Percentiles rank a stretch among this genome's conserved stretches.
phyloP scores from a whole-genome alignment of 2,113 vertebrate species.

The Cyprichromis sp. region DNA sequence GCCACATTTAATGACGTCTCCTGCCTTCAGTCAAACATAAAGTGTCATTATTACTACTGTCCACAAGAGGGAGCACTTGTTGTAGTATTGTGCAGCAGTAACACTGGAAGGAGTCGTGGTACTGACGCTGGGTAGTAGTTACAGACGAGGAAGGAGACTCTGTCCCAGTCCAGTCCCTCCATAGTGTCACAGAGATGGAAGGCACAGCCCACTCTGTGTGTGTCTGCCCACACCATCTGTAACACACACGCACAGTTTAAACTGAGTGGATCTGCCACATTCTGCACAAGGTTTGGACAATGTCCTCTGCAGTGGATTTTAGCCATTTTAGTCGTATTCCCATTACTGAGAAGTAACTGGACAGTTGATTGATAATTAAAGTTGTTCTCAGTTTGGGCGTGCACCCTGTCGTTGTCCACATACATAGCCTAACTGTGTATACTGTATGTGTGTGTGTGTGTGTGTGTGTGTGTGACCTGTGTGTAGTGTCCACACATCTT shows the following conservation, averaged over 20 bases:
- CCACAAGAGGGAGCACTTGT: neutral
- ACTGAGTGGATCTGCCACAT: neutral
- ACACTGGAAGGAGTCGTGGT: neutral
- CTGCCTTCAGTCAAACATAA: too few species aligned
- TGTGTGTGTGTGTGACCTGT: conserved; percentile 48
- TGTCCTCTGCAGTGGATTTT: neutral
- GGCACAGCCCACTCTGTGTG: conserved; percentile 60
- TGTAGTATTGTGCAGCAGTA: neutral
- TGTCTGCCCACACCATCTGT: conserved; percentile 64
- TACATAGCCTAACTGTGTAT: neutral
- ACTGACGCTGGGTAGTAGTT: conserved; percentile 67
- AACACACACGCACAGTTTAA: neutral
- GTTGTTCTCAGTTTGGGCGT: fast-evolving
- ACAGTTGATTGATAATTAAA: neutral
- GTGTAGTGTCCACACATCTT: conserved; percentile 73
- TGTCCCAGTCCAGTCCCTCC: conserved; percentile 39
- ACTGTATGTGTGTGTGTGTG: neutral
- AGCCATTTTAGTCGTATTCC: neutral
- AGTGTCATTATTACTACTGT: fast-evolving
- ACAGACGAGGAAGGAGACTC: conserved; percentile 47
- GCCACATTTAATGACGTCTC: too few species aligned
- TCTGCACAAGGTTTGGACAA: neutral
- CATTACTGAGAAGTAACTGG: neutral
- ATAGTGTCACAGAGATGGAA: conserved; percentile 41
- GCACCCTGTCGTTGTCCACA: neutral